phyloP scores from a whole-genome alignment of 1,140 invertebrate genomes.

The Calephelis virginiensis region DNA sequence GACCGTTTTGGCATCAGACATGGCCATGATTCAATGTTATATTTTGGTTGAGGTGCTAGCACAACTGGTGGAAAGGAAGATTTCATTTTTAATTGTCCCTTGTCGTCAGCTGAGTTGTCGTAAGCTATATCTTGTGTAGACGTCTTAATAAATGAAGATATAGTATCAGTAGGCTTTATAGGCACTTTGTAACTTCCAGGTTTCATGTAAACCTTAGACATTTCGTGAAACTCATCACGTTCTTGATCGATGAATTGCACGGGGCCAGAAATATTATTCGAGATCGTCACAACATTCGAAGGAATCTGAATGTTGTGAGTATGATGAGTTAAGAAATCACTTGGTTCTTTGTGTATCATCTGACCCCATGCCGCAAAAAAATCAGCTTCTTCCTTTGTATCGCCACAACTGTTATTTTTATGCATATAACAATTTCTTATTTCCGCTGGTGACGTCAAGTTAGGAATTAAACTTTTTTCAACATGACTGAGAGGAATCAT shows the following conservation, averaged over 20 bases:
- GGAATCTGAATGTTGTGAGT: slow-evolving; percentile 63
- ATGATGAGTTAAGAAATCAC: slow-evolving; percentile 71
- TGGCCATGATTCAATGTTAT: slow-evolving; percentile 68
- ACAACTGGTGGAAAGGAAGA: slow-evolving; percentile 52
- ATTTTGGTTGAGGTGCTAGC: slow-evolving; percentile 67
- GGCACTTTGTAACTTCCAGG: slow-evolving; percentile 76
- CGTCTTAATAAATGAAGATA: slow-evolving; percentile 47
- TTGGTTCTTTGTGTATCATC: slow-evolving; percentile 75
- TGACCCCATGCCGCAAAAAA: slow-evolving; percentile 76
- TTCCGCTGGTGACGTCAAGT: slow-evolving; percentile 55
- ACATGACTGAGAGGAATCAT: slow-evolving; percentile 73
- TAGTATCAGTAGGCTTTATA: slow-evolving; percentile 64
- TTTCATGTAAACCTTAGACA: slow-evolving; percentile 75
- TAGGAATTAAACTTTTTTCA: slow-evolving; percentile 68
- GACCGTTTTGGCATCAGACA: slow-evolving; percentile 54
- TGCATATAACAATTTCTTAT: slow-evolving; percentile 59
- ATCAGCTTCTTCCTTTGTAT: slow-evolving; percentile 68
- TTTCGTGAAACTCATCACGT: slow-evolving; percentile 75
- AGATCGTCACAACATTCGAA: slow-evolving; percentile 63
- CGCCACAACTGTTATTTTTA: slow-evolving; percentile 69
- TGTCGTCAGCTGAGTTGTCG: slow-evolving; percentile 50
- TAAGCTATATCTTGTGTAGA: slow-evolving; percentile 47
- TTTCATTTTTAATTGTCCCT: slow-evolving; percentile 50
- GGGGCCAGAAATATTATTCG: slow-evolving; percentile 74
- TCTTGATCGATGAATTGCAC: slow-evolving; percentile 71